These are phyloP conservation scores for Antheraea yamamai DNA, from an alignment of 2,888 invertebrate genomes.

Conservation along the genomic window DNA sequence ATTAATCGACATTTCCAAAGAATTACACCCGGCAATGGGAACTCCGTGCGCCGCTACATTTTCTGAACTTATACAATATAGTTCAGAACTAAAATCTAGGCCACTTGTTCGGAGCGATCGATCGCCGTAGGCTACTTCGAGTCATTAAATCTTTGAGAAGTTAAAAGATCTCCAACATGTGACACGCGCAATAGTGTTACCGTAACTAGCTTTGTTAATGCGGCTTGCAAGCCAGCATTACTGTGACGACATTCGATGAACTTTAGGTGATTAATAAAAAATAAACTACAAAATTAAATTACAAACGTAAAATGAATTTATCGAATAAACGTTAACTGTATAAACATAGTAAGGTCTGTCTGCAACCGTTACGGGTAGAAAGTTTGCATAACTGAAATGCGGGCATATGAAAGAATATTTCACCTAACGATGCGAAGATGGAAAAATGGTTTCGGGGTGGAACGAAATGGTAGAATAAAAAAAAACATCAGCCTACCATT, in stretches of 20 bases:
- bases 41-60: background rate
- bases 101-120: background rate
- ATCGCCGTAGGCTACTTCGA: background rate
- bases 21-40: too few relatives aligned
- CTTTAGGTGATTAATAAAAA: background rate
- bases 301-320: background rate
- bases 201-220: too few relatives aligned
- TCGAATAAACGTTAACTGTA: background rate
- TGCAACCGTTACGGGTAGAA: constrained; percentile 4
- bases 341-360: constrained; percentile 9
- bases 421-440: constrained; percentile 4
- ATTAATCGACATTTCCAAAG: background rate
- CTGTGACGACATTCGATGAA: too few relatives aligned
- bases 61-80: background rate
- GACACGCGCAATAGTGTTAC: too few relatives aligned
- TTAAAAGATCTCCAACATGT: too few relatives aligned
- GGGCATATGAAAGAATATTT: constrained; percentile 15
- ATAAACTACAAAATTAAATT: background rate
- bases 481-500: background rate
- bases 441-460: background rate
- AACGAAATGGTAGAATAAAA: background rate
- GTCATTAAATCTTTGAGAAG: background rate
- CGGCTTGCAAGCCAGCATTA: too few relatives aligned
- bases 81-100: background rate
- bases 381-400: constrained; percentile 13